A percentile compares a stretch with the other conserved stretches of the same genome.
Conservation (phyloP, 2,797 vertebrate species). For the Ibycter americanus region DNA sequence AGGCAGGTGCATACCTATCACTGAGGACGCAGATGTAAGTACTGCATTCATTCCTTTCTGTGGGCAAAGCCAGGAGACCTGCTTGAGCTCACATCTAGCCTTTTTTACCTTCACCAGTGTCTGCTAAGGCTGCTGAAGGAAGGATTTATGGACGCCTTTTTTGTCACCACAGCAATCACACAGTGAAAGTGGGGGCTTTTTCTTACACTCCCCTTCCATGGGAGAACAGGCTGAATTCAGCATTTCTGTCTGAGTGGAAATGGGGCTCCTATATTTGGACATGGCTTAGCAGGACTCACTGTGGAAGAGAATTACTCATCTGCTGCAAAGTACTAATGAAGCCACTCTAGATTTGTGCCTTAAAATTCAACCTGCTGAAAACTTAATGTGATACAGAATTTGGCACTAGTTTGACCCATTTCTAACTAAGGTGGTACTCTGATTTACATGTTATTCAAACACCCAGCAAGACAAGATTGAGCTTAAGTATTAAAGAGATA, state of each 20-base stretch:
- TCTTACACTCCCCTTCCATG: neutral
- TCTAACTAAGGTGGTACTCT: neutral
- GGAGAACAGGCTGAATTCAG: neutral
- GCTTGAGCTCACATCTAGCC: neutral
- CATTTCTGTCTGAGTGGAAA: neutral
- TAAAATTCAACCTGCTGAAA: neutral
- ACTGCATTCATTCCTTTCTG: neutral
- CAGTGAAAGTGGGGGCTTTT: neutral
- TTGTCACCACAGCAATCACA: neutral
- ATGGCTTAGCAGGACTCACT: neutral
- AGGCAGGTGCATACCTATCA: neutral
- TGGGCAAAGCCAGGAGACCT: neutral
- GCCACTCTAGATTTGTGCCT: neutral
- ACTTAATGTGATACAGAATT: neutral
- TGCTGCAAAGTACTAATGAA: neutral
- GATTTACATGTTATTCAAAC: neutral
- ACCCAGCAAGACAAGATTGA: neutral
- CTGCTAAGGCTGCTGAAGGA: neutral
- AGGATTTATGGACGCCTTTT: neutral
- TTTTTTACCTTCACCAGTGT: neutral
- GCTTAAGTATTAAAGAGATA: neutral
- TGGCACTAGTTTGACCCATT: neutral
- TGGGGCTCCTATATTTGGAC: accelerated
- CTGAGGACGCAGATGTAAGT: neutral
- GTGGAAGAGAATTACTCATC: neutral